Conservation (phyloP, 2,113 vertebrate species). For the Labrus mixtus region DNA sequence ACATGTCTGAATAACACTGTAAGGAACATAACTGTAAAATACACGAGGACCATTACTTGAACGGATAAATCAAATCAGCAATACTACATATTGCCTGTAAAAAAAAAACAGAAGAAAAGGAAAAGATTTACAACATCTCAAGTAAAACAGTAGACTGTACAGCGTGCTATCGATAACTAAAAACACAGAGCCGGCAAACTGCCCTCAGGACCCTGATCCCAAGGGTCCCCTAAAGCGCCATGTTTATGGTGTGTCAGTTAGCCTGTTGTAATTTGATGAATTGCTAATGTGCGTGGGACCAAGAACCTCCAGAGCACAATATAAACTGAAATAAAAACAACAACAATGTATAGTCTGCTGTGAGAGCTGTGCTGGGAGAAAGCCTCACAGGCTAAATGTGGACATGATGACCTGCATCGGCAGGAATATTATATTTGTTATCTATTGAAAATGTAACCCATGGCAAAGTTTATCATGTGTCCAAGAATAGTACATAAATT, state of each 20-base stretch:
- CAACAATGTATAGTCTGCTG: neutral
- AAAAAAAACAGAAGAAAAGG: neutral
- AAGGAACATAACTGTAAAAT: no score
- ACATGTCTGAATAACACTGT: no score
- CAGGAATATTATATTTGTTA: neutral
- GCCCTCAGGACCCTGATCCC: neutral
- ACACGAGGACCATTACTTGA: no score
- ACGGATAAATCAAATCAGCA: no score
- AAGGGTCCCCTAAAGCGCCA: neutral
- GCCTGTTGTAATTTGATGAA: conserved; percentile 32
- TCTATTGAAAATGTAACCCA: neutral
- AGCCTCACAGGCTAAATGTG: neutral
- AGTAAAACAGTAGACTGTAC: neutral
- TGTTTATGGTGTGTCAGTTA: conserved; percentile 18
- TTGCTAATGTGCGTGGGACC: conserved; percentile 18
- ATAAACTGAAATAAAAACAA: conserved; percentile 20
- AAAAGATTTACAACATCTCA: neutral
- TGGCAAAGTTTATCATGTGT: neutral
- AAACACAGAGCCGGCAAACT: neutral
- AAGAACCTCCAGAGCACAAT: neutral
- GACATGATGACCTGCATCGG: neutral
- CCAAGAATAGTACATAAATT: neutral
- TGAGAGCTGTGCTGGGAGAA: neutral
- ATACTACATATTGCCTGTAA: no score
- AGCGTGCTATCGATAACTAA: neutral